These are phyloP conservation scores for Ivindomyrus marchei DNA, from an alignment of 2,113 vertebrate species.

Conservation along the genomic window DNA sequence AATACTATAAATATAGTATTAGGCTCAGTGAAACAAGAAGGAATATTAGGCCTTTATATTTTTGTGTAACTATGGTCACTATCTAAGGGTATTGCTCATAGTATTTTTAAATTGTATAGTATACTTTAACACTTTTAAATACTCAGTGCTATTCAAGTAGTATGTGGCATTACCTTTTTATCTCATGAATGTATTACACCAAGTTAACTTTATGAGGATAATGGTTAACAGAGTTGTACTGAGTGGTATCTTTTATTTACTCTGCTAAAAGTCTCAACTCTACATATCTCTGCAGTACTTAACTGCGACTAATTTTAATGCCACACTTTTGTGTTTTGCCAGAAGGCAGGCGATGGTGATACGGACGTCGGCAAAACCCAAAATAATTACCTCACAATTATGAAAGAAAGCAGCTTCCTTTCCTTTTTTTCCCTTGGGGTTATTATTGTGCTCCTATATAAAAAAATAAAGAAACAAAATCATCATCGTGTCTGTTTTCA, in stretches of 20 bases:
- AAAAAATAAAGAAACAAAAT: not conserved
- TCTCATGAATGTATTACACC: not conserved
- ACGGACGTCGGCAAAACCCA: conserved; percentile 26
- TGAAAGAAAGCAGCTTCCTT: conserved; percentile 35
- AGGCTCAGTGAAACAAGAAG: not conserved
- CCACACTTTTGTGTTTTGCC: not conserved
- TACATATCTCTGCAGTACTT: not conserved
- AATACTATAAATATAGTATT: not conserved
- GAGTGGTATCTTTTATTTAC: not conserved
- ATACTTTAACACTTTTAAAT: not conserved
- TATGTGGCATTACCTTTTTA: not conserved
- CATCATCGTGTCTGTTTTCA: conserved; percentile 30
- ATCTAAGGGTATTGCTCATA: not conserved
- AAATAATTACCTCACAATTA: conserved; percentile 44
- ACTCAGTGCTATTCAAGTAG: not conserved
- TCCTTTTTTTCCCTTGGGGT: conserved; percentile 6
- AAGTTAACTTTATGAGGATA: not conserved
- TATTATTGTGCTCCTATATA: not conserved
- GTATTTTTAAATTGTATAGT: not conserved
- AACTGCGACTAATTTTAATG: not conserved
- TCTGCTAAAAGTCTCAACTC: not conserved
- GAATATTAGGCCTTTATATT: not conserved
- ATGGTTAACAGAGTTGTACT: not conserved
- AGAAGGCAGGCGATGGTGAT: conserved; percentile 11
- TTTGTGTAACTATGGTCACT: not conserved